A percentile compares a stretch with the other conserved stretches of the same genome.
Evolutionary conservation across 2,888 invertebrate species (phyloP).

Genomic region (Eilema caniola): DNA sequence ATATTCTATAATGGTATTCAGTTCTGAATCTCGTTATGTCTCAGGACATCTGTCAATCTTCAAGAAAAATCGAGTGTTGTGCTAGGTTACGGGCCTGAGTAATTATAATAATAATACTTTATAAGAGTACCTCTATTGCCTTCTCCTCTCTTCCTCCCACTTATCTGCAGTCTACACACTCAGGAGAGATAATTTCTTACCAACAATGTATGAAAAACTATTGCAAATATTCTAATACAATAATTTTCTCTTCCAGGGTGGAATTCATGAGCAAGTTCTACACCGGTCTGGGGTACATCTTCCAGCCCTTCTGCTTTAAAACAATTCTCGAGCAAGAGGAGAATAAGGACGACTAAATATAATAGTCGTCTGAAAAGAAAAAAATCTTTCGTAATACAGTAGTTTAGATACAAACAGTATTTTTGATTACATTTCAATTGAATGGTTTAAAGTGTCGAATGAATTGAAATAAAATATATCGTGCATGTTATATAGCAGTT

Average conservation of each 20-base stretch:
- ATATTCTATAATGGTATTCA: too few relatives aligned
- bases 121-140: too few relatives aligned
- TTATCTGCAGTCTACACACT: too few relatives aligned
- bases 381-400: slow-evolving; percentile 36
- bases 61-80: too few relatives aligned
- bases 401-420: slow-evolving; percentile 71
- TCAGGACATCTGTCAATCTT: too few relatives aligned
- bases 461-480: slow-evolving; percentile 68
- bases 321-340: slow-evolving; percentile 88
- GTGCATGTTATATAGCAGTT: slow-evolving; percentile 67
- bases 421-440: slow-evolving; percentile 56
- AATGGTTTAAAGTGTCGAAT: slow-evolving; percentile 73
- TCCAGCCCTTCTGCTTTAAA: slow-evolving; percentile 95
- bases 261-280: slow-evolving; percentile 99
- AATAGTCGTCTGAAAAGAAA: not conserved
- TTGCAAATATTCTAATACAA: not conserved
- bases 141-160: too few relatives aligned
- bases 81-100: too few relatives aligned
- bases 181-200: too few relatives aligned
- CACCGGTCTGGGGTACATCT: slow-evolving; percentile 92
- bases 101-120: too few relatives aligned
- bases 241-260: slow-evolving; percentile 88
- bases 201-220: too few relatives aligned
- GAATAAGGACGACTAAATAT: slow-evolving; percentile 71
- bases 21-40: too few relatives aligned